These are phyloP conservation scores for Synanthedon vespiformis DNA, from an alignment of 2,888 invertebrate genomes.

Conservation along the genomic window DNA sequence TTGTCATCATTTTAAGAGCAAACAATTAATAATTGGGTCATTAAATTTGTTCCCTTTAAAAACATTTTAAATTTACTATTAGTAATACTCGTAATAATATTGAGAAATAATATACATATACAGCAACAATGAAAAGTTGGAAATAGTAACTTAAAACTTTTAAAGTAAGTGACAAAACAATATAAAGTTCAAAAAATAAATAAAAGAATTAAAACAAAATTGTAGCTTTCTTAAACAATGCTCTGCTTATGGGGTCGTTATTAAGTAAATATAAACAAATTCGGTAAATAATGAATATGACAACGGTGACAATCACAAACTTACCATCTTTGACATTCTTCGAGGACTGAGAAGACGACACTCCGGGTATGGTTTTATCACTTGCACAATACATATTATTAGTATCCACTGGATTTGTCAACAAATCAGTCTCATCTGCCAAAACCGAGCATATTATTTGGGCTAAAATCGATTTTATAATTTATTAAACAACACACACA, in stretches of 20 bases:
- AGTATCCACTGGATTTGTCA: slow-evolving; percentile 31
- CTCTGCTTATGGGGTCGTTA: background rate
- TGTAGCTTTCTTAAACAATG: no score
- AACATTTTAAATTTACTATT: no score
- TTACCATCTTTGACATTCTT: slow-evolving; percentile 83
- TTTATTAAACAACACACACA: slow-evolving; percentile 42
- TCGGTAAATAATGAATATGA: background rate
- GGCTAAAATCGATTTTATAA: slow-evolving; percentile 33
- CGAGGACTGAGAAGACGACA: slow-evolving; percentile 77
- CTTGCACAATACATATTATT: slow-evolving; percentile 79
- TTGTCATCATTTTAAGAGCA: no score
- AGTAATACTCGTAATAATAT: no score
- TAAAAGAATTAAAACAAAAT: no score
- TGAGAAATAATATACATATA: no score
- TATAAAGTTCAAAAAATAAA: no score
- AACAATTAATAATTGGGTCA: no score
- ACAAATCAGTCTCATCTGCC: slow-evolving; percentile 71
- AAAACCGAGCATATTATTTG: slow-evolving; percentile 57
- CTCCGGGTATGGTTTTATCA: slow-evolving; percentile 81
- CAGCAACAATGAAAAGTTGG: no score
- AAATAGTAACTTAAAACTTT: no score
- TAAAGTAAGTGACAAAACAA: no score
- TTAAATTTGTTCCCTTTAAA: no score
- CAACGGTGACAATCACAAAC: slow-evolving; percentile 41
- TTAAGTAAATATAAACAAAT: background rate